Percentiles rank a stretch among this genome's conserved stretches.
These are phyloP conservation scores for Carcinoscorpius rotundicauda DNA, from an alignment of 1,140 invertebrate genomes.

Conservation along the genomic window DNA sequence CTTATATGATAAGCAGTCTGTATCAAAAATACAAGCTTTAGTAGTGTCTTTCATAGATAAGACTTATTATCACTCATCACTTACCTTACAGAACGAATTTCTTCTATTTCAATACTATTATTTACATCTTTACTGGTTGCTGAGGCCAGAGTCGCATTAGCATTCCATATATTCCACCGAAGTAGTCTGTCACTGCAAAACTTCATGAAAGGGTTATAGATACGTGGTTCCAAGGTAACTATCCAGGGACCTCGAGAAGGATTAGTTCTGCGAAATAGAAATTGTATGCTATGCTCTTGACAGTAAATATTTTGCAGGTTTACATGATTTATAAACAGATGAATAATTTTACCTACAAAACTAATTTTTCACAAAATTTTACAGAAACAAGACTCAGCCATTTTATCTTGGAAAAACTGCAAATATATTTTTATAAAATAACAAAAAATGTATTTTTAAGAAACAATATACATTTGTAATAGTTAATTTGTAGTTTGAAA, in stretches of 20 bases:
- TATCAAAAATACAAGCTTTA: no score
- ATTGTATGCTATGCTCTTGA: neutral
- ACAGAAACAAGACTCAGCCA: no score
- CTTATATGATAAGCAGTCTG: no score
- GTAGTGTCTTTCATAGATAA: no score
- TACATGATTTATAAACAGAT: neutral
- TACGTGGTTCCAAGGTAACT: constrained; percentile 55
- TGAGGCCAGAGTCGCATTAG: constrained; percentile 50
- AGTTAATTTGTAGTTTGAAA: no score
- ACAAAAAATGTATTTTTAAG: no score
- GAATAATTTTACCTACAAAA: neutral
- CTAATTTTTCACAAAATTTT: no score
- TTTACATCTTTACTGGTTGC: constrained; percentile 48
- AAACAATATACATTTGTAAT: no score
- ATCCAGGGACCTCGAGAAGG: constrained; percentile 12
- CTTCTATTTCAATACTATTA: constrained; percentile 60
- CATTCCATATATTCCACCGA: constrained; percentile 71
- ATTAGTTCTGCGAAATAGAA: constrained; percentile 2
- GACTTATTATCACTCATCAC: no score
- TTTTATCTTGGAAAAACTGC: no score
- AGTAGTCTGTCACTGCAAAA: constrained; percentile 62
- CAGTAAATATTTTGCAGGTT: neutral
- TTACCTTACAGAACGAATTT: constrained; percentile 50
- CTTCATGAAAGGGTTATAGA: constrained; percentile 58
- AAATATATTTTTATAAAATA: no score